Evolutionary conservation across 2,113 vertebrate species (phyloP).

Genomic region (Mustelus asterias): DNA sequence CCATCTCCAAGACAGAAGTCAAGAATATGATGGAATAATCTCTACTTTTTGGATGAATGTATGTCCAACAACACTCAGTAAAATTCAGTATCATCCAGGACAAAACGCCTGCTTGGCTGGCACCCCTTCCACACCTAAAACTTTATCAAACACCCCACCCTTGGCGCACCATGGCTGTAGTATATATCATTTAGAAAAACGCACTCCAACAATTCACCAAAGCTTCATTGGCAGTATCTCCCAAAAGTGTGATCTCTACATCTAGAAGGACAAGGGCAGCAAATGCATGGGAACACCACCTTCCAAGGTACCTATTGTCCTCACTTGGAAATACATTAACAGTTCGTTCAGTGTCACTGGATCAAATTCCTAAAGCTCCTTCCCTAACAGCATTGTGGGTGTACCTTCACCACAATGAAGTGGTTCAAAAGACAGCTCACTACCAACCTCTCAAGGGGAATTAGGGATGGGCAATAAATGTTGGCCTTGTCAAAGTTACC

Average conservation of each 20-base stretch:
- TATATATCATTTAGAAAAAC: not conserved
- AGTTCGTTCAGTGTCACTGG: not conserved
- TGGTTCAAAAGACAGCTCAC: not conserved
- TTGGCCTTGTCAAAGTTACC: not conserved
- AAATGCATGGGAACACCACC: not conserved
- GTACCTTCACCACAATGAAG: not conserved
- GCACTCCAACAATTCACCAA: not conserved
- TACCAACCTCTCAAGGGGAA: not conserved
- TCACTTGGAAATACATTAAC: not conserved
- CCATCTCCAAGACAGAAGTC: not conserved
- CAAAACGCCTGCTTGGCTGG: not conserved
- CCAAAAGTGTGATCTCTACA: not conserved
- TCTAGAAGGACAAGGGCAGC: not conserved
- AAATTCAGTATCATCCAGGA: not conserved
- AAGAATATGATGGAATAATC: not conserved
- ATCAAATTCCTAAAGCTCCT: not conserved
- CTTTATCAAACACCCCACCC: not conserved
- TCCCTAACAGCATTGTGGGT: not conserved
- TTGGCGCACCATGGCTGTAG: not conserved
- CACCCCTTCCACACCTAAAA: not conserved
- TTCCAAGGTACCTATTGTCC: not conserved
- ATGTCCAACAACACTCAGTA: not conserved
- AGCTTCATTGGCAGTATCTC: not conserved
- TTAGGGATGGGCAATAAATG: not conserved
- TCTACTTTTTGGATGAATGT: not conserved